Conservation (phyloP, 2,113 vertebrate genomes). For the Paraplagusia blochii region DNA sequence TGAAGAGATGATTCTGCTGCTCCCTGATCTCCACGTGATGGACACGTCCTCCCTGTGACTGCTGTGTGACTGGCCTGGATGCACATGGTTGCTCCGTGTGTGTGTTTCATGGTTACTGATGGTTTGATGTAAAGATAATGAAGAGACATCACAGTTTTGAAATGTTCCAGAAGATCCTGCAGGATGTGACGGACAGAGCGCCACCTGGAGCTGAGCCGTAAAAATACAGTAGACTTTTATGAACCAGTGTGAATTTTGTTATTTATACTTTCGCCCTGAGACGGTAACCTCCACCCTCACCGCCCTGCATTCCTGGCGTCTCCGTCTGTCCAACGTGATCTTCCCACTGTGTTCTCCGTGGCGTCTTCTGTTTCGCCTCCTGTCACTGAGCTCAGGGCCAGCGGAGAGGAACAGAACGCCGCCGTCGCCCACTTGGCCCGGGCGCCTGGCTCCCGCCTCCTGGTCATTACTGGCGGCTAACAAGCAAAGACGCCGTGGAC, state of each 20-base stretch:
- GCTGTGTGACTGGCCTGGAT: conserved; percentile 35
- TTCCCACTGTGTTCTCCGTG: conserved; percentile 44
- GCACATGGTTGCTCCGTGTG: conserved; percentile 26
- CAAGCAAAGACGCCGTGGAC: conserved; percentile 59
- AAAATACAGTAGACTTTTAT: neutral
- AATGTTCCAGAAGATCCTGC: conserved; percentile 11
- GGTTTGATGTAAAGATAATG: conserved; percentile 32
- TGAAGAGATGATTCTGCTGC: conserved; percentile 2
- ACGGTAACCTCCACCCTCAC: conserved; percentile 21
- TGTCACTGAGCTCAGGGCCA: conserved; percentile 49
- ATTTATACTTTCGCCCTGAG: too few relatives aligned
- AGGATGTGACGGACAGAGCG: too few relatives aligned
- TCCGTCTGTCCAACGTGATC: conserved; percentile 49
- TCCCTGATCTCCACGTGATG: neutral
- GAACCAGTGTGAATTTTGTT: too few relatives aligned
- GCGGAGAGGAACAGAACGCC: conserved; percentile 57
- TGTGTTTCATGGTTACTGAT: conserved; percentile 53
- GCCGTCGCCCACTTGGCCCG: conserved; percentile 55
- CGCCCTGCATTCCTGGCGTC: conserved; percentile 8
- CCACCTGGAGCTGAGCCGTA: conserved; percentile 28
- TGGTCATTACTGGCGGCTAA: conserved; percentile 70
- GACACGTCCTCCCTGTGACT: conserved; percentile 13
- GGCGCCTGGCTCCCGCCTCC: conserved; percentile 59
- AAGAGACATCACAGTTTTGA: conserved; percentile 22
- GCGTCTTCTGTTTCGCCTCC: conserved; percentile 59